Evolutionary conservation across 2,797 vertebrate species (phyloP).

Genomic region (Rhinogobio ventralis): DNA sequence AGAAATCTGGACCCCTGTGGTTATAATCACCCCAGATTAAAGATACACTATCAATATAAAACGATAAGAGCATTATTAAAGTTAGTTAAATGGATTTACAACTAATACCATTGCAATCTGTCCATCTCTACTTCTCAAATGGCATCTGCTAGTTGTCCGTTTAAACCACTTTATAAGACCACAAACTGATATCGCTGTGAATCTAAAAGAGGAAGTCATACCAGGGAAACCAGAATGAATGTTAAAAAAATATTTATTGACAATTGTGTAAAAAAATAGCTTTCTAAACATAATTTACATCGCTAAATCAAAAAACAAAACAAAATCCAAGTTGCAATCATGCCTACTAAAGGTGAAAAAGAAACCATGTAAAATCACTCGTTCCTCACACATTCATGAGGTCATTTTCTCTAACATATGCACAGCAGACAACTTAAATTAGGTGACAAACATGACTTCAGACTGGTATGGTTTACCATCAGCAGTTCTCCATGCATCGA

Average conservation of each 20-base stretch:
- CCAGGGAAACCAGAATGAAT: conserved; percentile 47
- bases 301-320: conserved; percentile 70
- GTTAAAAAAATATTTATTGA: conserved; percentile 85
- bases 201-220: background rate
- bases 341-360: conserved; percentile 66
- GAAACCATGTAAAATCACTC: conserved; percentile 43
- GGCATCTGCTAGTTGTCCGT: conserved; percentile 49
- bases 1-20: conserved; percentile 32
- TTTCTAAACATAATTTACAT: conserved; percentile 81
- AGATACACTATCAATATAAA: conserved; percentile 62
- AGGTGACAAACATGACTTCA: conserved; percentile 31
- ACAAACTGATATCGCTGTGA: background rate
- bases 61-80: conserved; percentile 56
- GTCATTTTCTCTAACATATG: conserved; percentile 60
- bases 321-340: conserved; percentile 71
- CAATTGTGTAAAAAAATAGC: conserved; percentile 83
- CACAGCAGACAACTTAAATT: conserved; percentile 64
- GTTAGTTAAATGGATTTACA: conserved; percentile 60
- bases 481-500: conserved; percentile 75
- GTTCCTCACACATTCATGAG: conserved; percentile 50
- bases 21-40: conserved; percentile 53
- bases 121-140: conserved; percentile 35
- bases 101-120: conserved; percentile 49
- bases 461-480: conserved; percentile 66
- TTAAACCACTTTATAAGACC: conserved; percentile 23